These are phyloP conservation scores for Liopterus haemorrhoidalis DNA, from an alignment of 2,888 invertebrate genomes.

Conservation along the genomic window DNA sequence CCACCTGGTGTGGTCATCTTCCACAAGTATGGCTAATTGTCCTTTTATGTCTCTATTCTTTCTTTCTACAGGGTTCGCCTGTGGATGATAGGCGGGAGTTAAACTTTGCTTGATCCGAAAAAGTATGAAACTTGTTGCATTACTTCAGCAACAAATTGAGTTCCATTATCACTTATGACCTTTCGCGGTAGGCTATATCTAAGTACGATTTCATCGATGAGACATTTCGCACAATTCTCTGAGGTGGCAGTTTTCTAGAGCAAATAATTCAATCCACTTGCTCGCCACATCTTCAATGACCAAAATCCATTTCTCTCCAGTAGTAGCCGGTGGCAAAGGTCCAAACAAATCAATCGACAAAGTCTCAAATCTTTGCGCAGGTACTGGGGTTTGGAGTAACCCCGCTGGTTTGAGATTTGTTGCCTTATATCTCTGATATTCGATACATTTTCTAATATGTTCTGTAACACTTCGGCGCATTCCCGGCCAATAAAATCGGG, in stretches of 20 bases:
- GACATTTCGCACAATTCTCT: constrained; percentile 31
- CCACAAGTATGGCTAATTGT: constrained; percentile 31
- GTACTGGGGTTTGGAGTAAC: too few species aligned
- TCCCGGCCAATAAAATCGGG: constrained; percentile 11
- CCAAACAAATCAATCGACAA: constrained; percentile 24
- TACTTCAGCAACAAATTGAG: constrained; percentile 36
- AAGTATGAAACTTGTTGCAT: constrained; percentile 36
- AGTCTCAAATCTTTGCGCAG: too few species aligned
- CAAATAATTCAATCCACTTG: constrained; percentile 38
- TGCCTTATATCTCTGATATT: too few species aligned
- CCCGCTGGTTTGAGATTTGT: too few species aligned
- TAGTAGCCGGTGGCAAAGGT: constrained; percentile 22
- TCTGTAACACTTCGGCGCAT: background rate
- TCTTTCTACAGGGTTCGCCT: constrained; percentile 37
- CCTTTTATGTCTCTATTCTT: constrained; percentile 35
- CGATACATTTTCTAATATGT: background rate
- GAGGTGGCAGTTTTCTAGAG: constrained; percentile 34
- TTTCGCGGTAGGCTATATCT: constrained; percentile 36
- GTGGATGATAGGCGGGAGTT: too few species aligned
- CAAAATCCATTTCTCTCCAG: constrained; percentile 20
- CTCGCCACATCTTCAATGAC: background rate
- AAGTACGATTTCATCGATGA: constrained; percentile 37
- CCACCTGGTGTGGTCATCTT: constrained; percentile 31
- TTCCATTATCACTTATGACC: constrained; percentile 39
- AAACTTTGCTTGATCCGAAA: too few species aligned